Base-by-base conservation (phyloP, 2,888 invertebrate genomes). In the Ethmia dodecea region DNA sequence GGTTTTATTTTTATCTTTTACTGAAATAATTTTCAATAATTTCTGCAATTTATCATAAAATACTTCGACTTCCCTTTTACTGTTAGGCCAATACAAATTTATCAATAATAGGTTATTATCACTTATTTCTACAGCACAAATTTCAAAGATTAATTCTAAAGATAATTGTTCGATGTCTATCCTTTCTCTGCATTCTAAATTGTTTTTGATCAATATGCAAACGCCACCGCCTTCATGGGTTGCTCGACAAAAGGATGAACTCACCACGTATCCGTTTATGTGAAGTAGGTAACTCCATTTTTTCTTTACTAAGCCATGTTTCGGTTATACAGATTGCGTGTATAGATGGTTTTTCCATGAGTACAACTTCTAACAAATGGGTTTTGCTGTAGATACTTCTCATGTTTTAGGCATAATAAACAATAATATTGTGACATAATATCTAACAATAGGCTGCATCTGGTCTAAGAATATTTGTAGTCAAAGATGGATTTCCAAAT, bases 41-140 rank as follows among this genome's bases (percentile, higher is more conserved):
- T 34, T 33, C 29, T 31, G 28, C n/a, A 46, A 5, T 12, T 22
- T 13, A 5, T 10, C 10, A 31, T 37, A 46, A 15, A 46, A 46
- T n/a, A 33, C 6, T 27, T 45, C 44, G 10, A 38, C 13, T 33
- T 36, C 38, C 39, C 34, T 37, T 8, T 13, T 37, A 31, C 31
- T 38, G 20, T 43, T 25, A 1, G 40, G 43, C 44, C 46, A 44
- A 11, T 49, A 49, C n/a, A 45, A 13, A 13, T 30, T 29, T 26
- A 49, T 38, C 6, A 46, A n/a, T 15, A 49, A 13, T 2, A 43
- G 2, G 25, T 40, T 40, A 5, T 9, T 3, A 10, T 29, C 34
- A 8, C 24, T 18, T 12, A 49, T 14, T 14, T 37, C 32, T 5
- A 44, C 28, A n/a, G 43, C 43, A 34, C 43, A 36, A 3, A 40